Evolutionary conservation across 1,140 invertebrate genomes (phyloP).

Genomic region (Atta colombica): DNA sequence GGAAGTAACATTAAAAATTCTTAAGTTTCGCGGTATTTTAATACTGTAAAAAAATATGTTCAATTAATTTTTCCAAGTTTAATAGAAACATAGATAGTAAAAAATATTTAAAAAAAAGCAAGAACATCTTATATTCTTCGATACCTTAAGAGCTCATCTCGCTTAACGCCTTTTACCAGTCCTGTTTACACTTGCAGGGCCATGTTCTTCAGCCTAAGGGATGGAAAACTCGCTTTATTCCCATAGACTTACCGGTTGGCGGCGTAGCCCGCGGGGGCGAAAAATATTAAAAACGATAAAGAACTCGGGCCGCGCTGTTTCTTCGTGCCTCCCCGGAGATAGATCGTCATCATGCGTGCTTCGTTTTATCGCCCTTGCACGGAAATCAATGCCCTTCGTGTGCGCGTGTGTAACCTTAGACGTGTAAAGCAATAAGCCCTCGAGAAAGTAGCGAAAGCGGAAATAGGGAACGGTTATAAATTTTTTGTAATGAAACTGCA

Average conservation of each 20-base stretch:
- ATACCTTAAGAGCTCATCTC: slow-evolving; percentile 21
- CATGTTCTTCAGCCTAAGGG: slow-evolving; percentile 21
- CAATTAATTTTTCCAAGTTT: neutral
- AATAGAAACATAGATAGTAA: neutral
- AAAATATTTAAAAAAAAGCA: neutral
- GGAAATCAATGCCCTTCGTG: slow-evolving; percentile 17
- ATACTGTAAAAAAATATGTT: neutral
- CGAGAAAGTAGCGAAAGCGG: neutral
- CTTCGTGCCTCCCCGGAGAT: slow-evolving; percentile 32
- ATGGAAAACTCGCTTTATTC: slow-evolving; percentile 36
- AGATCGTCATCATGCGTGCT: slow-evolving; percentile 42
- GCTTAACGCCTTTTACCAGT: slow-evolving; percentile 26
- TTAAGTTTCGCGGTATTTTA: neutral
- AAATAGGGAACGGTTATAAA: slow-evolving; percentile 43
- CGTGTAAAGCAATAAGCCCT: slow-evolving; percentile 23
- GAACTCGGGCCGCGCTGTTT: slow-evolving; percentile 51
- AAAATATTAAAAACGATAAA: slow-evolving; percentile 67
- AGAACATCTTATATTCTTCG: neutral
- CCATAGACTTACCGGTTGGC: slow-evolving; percentile 19
- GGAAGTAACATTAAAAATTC: neutral
- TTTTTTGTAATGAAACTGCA: slow-evolving; percentile 55
- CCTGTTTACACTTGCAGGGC: slow-evolving; percentile 35
- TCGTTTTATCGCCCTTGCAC: slow-evolving; percentile 42
- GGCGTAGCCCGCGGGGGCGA: slow-evolving; percentile 26
- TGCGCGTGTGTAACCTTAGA: slow-evolving; percentile 13